Percentiles rank a stretch among this genome's conserved stretches.
Evolutionary conservation across 2,797 vertebrate species (phyloP).

Genomic region (Phrynocephalus vlangalii): DNA sequence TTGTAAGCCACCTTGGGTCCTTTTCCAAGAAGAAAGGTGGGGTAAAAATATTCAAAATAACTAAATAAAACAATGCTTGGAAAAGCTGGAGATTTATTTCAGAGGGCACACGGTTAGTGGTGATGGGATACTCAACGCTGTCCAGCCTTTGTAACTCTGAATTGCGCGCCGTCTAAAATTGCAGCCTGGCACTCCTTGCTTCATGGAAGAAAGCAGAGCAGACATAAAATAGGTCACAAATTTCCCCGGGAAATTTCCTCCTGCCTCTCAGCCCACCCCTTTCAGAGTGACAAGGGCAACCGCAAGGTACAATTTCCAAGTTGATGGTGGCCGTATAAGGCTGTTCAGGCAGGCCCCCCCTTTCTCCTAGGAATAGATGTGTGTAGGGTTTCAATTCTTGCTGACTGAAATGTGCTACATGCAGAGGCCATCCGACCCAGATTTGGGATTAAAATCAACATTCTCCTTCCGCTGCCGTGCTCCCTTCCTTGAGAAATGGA

Average conservation of each 20-base stretch:
- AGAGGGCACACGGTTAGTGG: too few species aligned
- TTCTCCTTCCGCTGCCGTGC: constrained; percentile 57
- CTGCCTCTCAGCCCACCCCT: too few species aligned
- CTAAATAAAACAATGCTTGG: too few species aligned
- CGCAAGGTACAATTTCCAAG: too few species aligned
- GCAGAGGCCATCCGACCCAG: constrained; percentile 33
- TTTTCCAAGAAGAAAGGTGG: too few species aligned
- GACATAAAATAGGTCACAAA: background rate
- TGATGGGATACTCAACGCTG: too few species aligned
- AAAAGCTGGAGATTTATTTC: too few species aligned
- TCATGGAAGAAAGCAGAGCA: background rate
- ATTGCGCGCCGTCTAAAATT: too few species aligned
- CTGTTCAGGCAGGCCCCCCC: background rate
- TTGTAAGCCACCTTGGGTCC: too few species aligned
- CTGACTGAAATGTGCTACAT: background rate
- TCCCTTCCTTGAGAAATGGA: constrained; percentile 47
- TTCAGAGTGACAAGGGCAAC: too few species aligned
- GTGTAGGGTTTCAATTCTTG: background rate
- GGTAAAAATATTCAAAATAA: too few species aligned
- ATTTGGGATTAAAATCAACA: constrained; percentile 62
- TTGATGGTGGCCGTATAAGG: background rate
- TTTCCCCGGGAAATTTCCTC: background rate
- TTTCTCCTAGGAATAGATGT: background rate
- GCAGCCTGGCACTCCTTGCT: background rate
- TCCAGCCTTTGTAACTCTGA: too few species aligned